Evolutionary conservation across 2,797 vertebrate genomes (phyloP).

Genomic region (Erethizon dorsatum): DNA sequence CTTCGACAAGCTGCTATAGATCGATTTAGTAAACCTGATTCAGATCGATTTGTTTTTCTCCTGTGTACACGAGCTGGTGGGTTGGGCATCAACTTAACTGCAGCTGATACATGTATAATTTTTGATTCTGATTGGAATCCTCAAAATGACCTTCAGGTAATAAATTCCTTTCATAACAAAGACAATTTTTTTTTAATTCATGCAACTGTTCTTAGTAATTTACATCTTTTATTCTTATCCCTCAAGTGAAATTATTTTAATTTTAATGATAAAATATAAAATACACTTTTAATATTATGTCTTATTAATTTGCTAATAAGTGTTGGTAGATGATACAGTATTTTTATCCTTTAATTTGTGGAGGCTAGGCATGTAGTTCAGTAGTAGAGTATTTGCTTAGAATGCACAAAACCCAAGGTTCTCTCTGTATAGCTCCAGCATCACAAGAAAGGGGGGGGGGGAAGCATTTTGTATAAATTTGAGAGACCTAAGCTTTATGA

Average conservation of each 20-base stretch:
- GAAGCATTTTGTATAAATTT: neutral
- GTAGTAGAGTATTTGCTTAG: neutral
- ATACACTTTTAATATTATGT: slow-evolving; percentile 7
- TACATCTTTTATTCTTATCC: slow-evolving; percentile 55
- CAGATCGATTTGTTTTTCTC: slow-evolving; percentile 99
- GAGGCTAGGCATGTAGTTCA: neutral
- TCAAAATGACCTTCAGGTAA: slow-evolving; percentile 99
- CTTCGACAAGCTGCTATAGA: slow-evolving; percentile 98
- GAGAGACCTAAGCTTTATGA: neutral
- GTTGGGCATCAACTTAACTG: slow-evolving; percentile 98
- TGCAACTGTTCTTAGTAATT: slow-evolving; percentile 23
- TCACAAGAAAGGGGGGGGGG: neutral
- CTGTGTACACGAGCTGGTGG: slow-evolving; percentile 98
- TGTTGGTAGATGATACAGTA: slow-evolving; percentile 9
- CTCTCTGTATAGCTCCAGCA: neutral
- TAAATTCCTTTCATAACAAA: neutral
- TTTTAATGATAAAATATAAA: slow-evolving; percentile 43
- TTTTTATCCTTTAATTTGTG: slow-evolving; percentile 45
- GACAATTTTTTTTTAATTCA: neutral
- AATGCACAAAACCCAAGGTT: neutral
- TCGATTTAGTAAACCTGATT: slow-evolving; percentile 98
- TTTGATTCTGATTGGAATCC: slow-evolving; percentile 99
- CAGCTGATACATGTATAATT: slow-evolving; percentile 99
- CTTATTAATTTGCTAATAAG: slow-evolving; percentile 15
- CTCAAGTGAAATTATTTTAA: slow-evolving; percentile 65